These are phyloP conservation scores for Sesia bembeciformis DNA, from an alignment of 2,888 invertebrate genomes.

Conservation along the genomic window DNA sequence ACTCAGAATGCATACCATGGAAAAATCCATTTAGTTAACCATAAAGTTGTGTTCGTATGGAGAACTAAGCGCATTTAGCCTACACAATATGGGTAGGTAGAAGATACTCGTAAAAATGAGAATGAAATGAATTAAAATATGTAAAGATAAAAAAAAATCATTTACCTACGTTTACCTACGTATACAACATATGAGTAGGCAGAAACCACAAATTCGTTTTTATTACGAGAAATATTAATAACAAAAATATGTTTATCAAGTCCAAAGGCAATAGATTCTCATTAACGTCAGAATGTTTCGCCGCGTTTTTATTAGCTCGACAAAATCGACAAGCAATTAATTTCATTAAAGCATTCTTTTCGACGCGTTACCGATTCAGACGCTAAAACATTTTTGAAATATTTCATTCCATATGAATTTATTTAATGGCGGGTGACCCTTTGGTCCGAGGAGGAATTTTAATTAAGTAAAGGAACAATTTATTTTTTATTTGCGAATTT, in stretches of 20 bases:
- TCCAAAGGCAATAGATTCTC: conserved; percentile 40
- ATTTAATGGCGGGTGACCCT: conserved; percentile 6
- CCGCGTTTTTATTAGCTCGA: conserved; percentile 44
- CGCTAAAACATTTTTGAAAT: background rate
- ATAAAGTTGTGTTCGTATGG: too few relatives aligned
- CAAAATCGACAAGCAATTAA: conserved; percentile 58
- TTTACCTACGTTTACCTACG: too few relatives aligned
- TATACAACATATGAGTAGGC: too few relatives aligned
- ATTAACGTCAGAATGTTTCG: conserved; percentile 51
- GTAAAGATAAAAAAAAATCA: too few relatives aligned
- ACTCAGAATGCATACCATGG: too few relatives aligned
- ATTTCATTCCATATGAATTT: conserved; percentile 5
- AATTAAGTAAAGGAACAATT: conserved; percentile 29
- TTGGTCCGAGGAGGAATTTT: conserved; percentile 54
- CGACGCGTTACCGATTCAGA: conserved; percentile 24
- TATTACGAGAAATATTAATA: too few relatives aligned
- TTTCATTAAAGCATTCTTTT: conserved; percentile 66
- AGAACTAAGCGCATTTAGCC: too few relatives aligned
- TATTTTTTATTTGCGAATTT: background rate
- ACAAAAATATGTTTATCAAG: background rate
- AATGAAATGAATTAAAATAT: too few relatives aligned
- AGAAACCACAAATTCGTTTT: too few relatives aligned
- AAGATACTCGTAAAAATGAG: too few relatives aligned
- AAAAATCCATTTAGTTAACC: too few relatives aligned
- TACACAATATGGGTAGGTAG: too few relatives aligned